A percentile compares a stretch with the other conserved stretches of the same genome.
Conservation (phyloP, 23 tunicate species). For the Ciona savignyi region DNA sequence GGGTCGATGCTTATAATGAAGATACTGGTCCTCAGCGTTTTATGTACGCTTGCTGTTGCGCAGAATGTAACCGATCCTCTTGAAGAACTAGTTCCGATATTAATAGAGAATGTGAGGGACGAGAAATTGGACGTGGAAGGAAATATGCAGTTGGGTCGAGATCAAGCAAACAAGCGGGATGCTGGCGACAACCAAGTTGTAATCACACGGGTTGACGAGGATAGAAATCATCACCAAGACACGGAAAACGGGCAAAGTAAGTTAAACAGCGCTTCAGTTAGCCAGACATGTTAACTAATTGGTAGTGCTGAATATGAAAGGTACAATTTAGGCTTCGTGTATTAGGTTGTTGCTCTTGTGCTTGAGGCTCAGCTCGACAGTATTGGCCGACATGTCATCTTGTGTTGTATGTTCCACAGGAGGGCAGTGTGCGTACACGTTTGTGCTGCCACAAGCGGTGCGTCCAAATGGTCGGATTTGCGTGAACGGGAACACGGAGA, state of each 20-base stretch:
- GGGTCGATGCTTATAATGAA: too few species aligned
- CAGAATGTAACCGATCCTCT: not conserved
- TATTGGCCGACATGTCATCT: not conserved
- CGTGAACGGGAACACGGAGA: not conserved
- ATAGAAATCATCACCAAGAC: not conserved
- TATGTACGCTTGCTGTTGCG: too few species aligned
- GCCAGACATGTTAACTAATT: too few species aligned
- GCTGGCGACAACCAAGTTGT: not conserved
- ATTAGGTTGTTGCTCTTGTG: too few species aligned
- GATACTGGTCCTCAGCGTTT: too few species aligned
- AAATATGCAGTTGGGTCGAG: too few species aligned
- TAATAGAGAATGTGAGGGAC: too few species aligned
- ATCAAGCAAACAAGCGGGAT: not conserved
- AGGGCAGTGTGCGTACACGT: conserved; percentile 17
- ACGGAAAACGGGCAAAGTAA: not conserved
- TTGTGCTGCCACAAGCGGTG: conserved; percentile 13
- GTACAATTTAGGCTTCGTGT: too few species aligned
- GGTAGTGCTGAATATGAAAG: too few species aligned
- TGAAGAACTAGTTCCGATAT: not conserved
- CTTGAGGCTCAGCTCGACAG: too few species aligned
- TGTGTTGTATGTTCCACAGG: not conserved
- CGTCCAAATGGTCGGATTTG: not conserved
- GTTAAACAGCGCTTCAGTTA: too few species aligned
- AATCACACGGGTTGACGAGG: not conserved
- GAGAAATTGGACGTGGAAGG: too few species aligned